Evolutionary conservation across 2,113 vertebrate genomes (phyloP).

Genomic region (Plecturocebus donacophilus): DNA sequence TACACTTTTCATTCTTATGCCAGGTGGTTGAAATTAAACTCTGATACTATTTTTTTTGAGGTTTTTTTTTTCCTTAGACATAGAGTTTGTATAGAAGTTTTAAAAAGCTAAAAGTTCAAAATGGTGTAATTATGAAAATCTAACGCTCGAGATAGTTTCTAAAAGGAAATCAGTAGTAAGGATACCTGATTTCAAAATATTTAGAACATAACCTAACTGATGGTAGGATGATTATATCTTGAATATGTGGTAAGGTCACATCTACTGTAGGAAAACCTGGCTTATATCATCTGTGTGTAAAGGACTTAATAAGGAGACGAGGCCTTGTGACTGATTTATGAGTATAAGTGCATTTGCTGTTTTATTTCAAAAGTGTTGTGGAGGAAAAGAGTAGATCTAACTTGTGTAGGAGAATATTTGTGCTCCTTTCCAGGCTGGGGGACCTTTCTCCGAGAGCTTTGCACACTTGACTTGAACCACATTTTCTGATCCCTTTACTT

Average conservation of each 20-base stretch:
- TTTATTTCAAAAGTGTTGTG: background rate
- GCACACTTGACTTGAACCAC: background rate
- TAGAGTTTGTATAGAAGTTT: conserved; percentile 46
- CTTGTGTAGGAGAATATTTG: background rate
- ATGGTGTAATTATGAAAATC: conserved; percentile 55
- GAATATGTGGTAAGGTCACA: background rate
- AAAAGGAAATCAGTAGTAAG: conserved; percentile 2
- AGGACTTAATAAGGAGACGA: background rate
- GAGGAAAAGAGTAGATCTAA: background rate
- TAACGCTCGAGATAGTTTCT: background rate
- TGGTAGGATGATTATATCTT: background rate
- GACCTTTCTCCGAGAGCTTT: background rate
- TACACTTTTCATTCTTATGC: conserved; percentile 58
- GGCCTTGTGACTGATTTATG: background rate
- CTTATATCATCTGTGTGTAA: background rate
- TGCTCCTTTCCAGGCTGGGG: background rate
- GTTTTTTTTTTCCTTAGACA: background rate
- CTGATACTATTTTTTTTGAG: conserved; percentile 12
- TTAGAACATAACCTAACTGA: background rate
- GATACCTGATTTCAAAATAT: background rate
- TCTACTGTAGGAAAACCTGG: background rate
- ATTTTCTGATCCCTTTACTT: conserved; percentile 43
- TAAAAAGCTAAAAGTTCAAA: conserved; percentile 33
- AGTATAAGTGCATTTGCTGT: background rate
- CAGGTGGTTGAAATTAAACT: conserved; percentile 71